These are phyloP conservation scores for Norana najaformis DNA, from an alignment of 2,888 invertebrate species.

Conservation along the genomic window DNA sequence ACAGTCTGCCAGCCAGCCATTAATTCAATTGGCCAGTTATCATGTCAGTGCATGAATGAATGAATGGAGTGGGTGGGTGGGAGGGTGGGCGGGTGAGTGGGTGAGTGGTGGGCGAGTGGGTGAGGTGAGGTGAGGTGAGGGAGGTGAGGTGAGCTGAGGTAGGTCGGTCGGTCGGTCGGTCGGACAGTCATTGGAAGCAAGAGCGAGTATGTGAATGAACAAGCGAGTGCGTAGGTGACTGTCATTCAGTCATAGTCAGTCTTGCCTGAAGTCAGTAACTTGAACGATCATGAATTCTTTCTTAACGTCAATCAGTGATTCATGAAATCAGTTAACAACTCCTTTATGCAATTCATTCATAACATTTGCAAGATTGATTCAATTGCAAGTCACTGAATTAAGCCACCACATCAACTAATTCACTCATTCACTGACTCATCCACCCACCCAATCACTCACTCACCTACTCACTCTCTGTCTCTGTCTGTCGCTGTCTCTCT, in stretches of 20 bases:
- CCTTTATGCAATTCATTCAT: neutral
- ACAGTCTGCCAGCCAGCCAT: too few species aligned
- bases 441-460: neutral
- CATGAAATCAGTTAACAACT: neutral
- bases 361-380: neutral
- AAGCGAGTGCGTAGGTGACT: neutral
- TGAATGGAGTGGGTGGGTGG: too few species aligned
- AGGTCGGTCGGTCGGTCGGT: too few species aligned
- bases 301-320: neutral
- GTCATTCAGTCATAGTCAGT: neutral
- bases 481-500: too few species aligned
- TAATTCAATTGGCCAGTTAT: too few species aligned
- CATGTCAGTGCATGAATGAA: too few species aligned
- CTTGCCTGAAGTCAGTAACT: neutral
- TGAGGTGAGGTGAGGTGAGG: too few species aligned
- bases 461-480: too few species aligned
- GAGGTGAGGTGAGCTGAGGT: too few species aligned
- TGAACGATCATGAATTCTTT: neutral
- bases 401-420: neutral
- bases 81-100: too few species aligned
- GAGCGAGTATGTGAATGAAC: neutral
- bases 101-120: too few species aligned
- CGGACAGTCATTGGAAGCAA: too few species aligned
- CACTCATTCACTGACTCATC: neutral
- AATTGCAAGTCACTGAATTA: neutral